Base-by-base conservation (phyloP, 2,888 invertebrate genomes). In the Tortrix viridana region DNA sequence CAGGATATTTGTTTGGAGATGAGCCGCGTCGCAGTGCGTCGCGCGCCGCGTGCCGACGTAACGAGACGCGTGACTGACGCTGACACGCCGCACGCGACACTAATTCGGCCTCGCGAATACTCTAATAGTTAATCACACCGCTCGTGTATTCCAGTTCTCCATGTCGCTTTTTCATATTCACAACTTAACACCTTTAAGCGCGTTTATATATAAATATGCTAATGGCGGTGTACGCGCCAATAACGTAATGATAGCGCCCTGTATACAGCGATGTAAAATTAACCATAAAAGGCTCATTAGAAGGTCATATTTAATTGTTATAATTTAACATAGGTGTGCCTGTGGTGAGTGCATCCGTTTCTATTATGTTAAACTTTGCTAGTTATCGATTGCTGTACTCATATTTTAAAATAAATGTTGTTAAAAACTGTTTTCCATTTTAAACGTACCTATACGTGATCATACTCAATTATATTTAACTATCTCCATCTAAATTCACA, bases 61-160 rank as follows among this genome's bases (percentile, higher is more conserved):
- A 90, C 87, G 79, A 81, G 89, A 89, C 88, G 81, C 74, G 74
- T 76, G 87, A 89, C 86, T 80, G 80, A 68, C 79, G 76, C 73
- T 82, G 88, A 88, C 88, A 79, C 79, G 71, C 62, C 73, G 73
- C 87, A 84, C 86, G 86, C 78, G 69, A 74, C 74, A 67, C 63
- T 71, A 70, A 72, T 72, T 69, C 72, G 67, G 54, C 26, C 50
- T 26, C 22, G 60, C 54, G 55, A 55, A 60, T 55, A 23, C 50
- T 22, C 50, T 43, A 53, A 54, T 44, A 57, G 47, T 49, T 58
- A 59, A 41, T 52, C 47, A 20, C 46, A 41, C 26, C 47, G 41
- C 47, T 32, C 47, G 52, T 63, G 37, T 44, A 57, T 37, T 57
- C 32, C 16, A 26, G 47, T 48, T 48, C 47, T 20, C 32, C 26